phyloP scores from a whole-genome alignment of 1,140 invertebrate genomes.

The Heliconius hermathena region DNA sequence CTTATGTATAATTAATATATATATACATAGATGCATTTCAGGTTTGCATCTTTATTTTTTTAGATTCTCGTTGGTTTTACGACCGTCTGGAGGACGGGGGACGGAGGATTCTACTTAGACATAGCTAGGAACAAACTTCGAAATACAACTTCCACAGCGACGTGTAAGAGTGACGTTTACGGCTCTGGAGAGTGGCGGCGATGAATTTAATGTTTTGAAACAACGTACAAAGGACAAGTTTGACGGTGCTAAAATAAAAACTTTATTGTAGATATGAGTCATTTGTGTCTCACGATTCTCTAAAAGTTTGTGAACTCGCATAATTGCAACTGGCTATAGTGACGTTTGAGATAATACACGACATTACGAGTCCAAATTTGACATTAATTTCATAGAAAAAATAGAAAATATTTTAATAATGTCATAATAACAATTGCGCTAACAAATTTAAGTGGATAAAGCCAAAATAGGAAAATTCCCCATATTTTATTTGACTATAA shows the following conservation, averaged over 20 bases:
- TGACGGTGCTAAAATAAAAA: slow-evolving; percentile 53
- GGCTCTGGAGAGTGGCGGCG: slow-evolving; percentile 51
- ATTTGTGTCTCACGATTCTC: slow-evolving; percentile 38
- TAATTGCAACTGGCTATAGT: slow-evolving; percentile 45
- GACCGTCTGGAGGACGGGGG: slow-evolving; percentile 47
- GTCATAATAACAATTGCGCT: too few relatives aligned
- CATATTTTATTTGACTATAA: background rate
- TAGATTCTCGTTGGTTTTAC: slow-evolving; percentile 48
- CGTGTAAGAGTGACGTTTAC: slow-evolving; percentile 55
- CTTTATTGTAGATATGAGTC: slow-evolving; percentile 51
- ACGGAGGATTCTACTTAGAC: background rate
- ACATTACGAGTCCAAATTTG: background rate
- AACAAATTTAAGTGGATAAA: too few relatives aligned
- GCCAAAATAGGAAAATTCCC: too few relatives aligned
- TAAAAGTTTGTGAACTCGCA: slow-evolving; percentile 33
- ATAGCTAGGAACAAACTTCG: slow-evolving; percentile 16
- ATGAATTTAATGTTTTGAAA: slow-evolving; percentile 55
- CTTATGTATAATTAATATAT: slow-evolving; percentile 58
- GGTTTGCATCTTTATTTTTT: slow-evolving; percentile 46
- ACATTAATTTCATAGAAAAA: background rate
- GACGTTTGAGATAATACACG: background rate
- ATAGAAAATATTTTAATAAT: too few relatives aligned
- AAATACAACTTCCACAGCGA: slow-evolving; percentile 36
- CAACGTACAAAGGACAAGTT: slow-evolving; percentile 45
- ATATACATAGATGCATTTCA: slow-evolving; percentile 41